A percentile compares a stretch with the other conserved stretches of the same genome.
These are phyloP conservation scores for Urechis unicinctus DNA, from an alignment of 2,888 invertebrate genomes.

Conservation along the genomic window DNA sequence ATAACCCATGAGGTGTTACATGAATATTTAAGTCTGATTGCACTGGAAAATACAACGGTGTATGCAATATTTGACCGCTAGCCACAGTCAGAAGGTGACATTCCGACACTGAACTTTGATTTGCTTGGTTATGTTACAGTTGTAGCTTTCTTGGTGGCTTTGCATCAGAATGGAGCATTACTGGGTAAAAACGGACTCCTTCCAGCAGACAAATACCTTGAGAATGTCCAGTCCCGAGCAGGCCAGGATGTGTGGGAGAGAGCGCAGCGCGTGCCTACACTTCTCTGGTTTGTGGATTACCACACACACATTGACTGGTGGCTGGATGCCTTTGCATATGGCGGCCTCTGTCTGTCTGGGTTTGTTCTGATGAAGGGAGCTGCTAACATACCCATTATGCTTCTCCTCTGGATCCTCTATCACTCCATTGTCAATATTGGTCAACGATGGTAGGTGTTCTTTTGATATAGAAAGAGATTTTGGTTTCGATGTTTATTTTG, in stretches of 20 bases:
- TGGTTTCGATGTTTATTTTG: background rate
- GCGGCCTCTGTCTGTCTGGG: constrained; percentile 38
- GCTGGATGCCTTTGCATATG: constrained; percentile 39
- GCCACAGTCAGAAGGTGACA: no score
- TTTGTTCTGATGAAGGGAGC: constrained; percentile 41
- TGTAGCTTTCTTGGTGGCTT: constrained; percentile 49
- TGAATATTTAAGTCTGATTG: no score
- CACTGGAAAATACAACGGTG: no score
- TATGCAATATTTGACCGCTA: no score
- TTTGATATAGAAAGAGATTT: background rate
- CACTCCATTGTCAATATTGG: constrained; percentile 51
- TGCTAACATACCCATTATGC: constrained; percentile 47
- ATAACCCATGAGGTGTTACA: no score
- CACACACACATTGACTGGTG: constrained; percentile 23
- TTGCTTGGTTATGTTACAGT: no score
- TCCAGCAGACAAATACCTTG: constrained; percentile 38
- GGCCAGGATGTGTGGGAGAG: constrained; percentile 23
- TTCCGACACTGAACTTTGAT: no score
- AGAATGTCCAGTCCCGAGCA: constrained; percentile 24
- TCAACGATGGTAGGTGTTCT: constrained; percentile 35
- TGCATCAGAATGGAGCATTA: constrained; percentile 47
- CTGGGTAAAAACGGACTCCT: constrained; percentile 47
- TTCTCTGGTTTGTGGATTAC: constrained; percentile 36
- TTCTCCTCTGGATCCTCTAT: constrained; percentile 47
- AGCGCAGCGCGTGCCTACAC: constrained; percentile 33